Evolutionary conservation across 2,888 invertebrate species (phyloP).

Genomic region (Suillia variegata): DNA sequence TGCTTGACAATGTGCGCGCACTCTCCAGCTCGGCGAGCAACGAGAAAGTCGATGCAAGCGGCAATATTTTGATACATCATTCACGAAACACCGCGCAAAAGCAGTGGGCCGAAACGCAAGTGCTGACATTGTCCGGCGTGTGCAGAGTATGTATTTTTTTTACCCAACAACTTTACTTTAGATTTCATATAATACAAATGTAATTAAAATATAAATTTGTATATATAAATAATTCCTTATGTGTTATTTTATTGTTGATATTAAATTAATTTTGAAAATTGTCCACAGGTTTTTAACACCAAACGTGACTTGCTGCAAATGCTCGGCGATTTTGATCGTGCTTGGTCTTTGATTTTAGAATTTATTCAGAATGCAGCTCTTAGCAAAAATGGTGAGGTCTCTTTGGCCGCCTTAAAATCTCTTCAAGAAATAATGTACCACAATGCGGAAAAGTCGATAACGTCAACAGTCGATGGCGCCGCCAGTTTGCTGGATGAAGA

Average conservation of each 20-base stretch:
- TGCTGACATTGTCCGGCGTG: slow-evolving; percentile 86
- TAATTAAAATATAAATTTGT: background rate
- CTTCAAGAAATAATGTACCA: slow-evolving; percentile 92
- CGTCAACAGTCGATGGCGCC: slow-evolving; percentile 19
- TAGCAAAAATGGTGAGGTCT: slow-evolving; percentile 93
- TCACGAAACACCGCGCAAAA: slow-evolving; percentile 98
- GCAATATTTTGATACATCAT: slow-evolving; percentile 96
- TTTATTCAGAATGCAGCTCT: slow-evolving; percentile 93
- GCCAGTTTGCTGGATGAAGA: slow-evolving; percentile 58
- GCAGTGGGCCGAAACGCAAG: slow-evolving; percentile 99
- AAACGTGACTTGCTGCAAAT: slow-evolving; percentile 83
- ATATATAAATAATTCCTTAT: background rate
- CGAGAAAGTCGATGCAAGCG: slow-evolving; percentile 82
- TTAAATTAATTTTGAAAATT: background rate
- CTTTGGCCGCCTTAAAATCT: slow-evolving; percentile 93
- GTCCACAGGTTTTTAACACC: slow-evolving; percentile 74
- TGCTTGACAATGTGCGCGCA: slow-evolving; percentile 86
- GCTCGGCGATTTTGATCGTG: slow-evolving; percentile 88
- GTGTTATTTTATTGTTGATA: too few relatives aligned
- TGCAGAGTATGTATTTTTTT: slow-evolving; percentile 69
- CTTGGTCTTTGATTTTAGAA: slow-evolving; percentile 91
- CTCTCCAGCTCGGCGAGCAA: slow-evolving; percentile 70
- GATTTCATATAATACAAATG: too few relatives aligned
- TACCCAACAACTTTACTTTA: too few relatives aligned
- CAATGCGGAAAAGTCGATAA: slow-evolving; percentile 60